A percentile compares a stretch with the other conserved stretches of the same genome.
These are phyloP conservation scores for Otolemur crassicaudatus DNA, from an alignment of 2,797 vertebrate genomes.

Conservation along the genomic window DNA sequence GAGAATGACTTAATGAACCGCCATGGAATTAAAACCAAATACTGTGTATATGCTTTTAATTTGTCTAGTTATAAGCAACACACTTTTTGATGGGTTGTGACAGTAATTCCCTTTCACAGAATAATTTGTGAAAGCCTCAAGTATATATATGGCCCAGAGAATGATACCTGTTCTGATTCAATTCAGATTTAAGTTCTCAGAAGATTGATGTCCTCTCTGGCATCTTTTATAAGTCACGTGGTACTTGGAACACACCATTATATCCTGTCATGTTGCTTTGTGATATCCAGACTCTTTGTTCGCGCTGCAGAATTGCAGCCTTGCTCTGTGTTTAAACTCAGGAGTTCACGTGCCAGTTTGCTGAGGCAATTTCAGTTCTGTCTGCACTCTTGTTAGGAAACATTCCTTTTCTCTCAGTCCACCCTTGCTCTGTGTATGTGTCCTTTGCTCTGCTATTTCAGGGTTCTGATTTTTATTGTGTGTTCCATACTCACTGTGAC, in stretches of 20 bases:
- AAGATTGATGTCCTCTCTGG: background rate
- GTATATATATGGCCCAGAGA: background rate
- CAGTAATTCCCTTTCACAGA: background rate
- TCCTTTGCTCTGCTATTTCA: background rate
- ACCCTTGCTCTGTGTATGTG: background rate
- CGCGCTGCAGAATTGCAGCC: background rate
- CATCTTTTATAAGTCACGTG: fast-evolving
- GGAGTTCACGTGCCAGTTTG: background rate
- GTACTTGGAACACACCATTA: background rate
- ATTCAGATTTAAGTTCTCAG: background rate
- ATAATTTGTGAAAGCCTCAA: background rate
- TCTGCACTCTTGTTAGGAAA: background rate
- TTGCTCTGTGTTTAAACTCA: background rate
- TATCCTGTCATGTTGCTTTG: background rate
- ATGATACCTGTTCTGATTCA: background rate
- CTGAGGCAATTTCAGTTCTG: background rate
- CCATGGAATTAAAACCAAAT: background rate
- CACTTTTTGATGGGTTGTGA: background rate
- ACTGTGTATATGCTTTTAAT: background rate
- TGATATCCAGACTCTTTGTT: background rate
- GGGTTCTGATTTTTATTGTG: background rate
- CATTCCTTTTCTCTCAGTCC: background rate
- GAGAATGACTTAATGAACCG: background rate
- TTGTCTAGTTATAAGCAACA: background rate
- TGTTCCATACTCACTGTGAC: background rate